Percentiles rank a stretch among this genome's conserved stretches.
Evolutionary conservation across 53 echinoderm and acorn worm genomes (phyloP).

Genomic region (Echinometra lucunter): DNA sequence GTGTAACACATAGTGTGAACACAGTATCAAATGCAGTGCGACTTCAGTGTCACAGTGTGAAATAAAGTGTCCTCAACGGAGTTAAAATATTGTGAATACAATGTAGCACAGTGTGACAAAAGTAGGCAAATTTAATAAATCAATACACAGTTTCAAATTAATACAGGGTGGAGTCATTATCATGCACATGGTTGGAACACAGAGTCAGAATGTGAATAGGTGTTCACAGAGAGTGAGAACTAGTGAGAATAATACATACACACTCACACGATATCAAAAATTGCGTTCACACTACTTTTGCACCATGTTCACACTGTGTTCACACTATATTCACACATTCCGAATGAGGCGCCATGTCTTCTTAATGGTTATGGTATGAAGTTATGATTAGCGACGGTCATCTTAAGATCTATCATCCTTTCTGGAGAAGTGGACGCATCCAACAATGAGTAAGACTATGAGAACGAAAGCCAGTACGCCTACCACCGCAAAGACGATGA

Average conservation of each 20-base stretch:
- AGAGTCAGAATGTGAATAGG: neutral
- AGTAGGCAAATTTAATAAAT: no score
- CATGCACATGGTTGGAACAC: neutral
- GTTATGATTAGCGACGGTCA: neutral
- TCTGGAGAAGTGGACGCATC: conserved; percentile 44
- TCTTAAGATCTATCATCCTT: conserved; percentile 19
- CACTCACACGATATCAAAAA: neutral
- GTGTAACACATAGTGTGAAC: neutral
- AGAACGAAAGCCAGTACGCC: conserved; percentile 57
- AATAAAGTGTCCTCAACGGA: no score
- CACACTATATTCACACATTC: neutral
- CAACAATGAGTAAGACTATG: conserved; percentile 50
- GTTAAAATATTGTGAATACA: no score
- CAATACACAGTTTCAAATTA: neutral
- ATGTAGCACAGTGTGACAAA: no score
- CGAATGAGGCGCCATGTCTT: neutral
- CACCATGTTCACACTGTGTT: neutral
- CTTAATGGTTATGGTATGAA: neutral
- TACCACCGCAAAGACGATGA: conserved; percentile 53
- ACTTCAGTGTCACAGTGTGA: no score
- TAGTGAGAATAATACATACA: neutral
- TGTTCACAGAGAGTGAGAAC: neutral
- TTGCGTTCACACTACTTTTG: neutral
- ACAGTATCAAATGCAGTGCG: neutral
- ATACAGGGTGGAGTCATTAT: neutral